These are phyloP conservation scores for Ostrea denselamellosa DNA, from an alignment of 1,140 invertebrate species.

Conservation along the genomic window DNA sequence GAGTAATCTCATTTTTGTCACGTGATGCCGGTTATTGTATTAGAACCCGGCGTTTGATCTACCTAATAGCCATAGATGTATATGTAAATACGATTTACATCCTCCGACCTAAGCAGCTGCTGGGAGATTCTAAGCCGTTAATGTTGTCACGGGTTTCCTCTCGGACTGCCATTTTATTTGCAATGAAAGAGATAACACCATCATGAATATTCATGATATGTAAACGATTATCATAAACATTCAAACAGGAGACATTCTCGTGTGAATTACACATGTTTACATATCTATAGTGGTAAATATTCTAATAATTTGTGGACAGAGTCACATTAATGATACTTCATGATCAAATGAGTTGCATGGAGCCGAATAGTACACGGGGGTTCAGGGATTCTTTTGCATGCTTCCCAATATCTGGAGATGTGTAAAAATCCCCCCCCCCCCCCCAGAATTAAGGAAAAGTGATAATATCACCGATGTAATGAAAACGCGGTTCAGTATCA, in stretches of 20 bases:
- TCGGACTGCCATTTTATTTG: constrained; percentile 10
- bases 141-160: not conserved
- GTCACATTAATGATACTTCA: not conserved
- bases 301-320: not conserved
- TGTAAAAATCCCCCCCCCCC: not conserved
- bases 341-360: not conserved
- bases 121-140: not conserved
- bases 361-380: not conserved
- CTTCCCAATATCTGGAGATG: not conserved
- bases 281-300: not conserved
- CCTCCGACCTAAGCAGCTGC: not conserved
- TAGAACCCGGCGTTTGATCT: constrained; percentile 1
- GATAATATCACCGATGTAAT: too few species aligned
- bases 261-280: constrained; percentile 20
- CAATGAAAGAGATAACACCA: constrained; percentile 14
- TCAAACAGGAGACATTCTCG: constrained; percentile 1
- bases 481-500: too few species aligned
- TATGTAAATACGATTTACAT: constrained; percentile 19
- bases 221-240: constrained; percentile 31
- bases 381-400: not conserved
- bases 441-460: too few species aligned
- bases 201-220: constrained; percentile 30
- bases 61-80: not conserved
- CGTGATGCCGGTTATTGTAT: constrained; percentile 25
- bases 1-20: not conserved